Conservation (phyloP, 2,113 vertebrate species). For the Columba janthina region DNA sequence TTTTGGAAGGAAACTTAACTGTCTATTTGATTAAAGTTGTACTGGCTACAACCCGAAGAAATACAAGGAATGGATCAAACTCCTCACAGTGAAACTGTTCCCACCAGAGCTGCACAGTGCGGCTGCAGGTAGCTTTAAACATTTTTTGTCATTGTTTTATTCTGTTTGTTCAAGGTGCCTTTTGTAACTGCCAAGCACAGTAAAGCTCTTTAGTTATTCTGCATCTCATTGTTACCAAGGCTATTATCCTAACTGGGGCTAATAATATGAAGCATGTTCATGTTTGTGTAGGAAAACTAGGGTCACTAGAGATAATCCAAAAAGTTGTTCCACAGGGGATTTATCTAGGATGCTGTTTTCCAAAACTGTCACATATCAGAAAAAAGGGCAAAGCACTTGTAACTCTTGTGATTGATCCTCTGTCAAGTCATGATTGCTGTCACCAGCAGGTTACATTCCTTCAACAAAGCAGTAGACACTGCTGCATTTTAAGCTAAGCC, state of each 20-base stretch:
- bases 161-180: slow-evolving; percentile 30
- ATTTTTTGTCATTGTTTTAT: not conserved
- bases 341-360: slow-evolving; percentile 69
- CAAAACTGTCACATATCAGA: slow-evolving; percentile 55
- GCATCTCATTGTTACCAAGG: slow-evolving; percentile 21
- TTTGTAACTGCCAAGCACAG: slow-evolving; percentile 2
- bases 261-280: slow-evolving; percentile 10
- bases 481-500: slow-evolving; percentile 29
- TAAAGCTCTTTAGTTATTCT: slow-evolving; percentile 13
- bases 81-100: slow-evolving; percentile 8
- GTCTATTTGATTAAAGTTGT: not conserved
- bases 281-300: slow-evolving; percentile 56
- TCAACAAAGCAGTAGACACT: not conserved
- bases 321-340: slow-evolving; percentile 58
- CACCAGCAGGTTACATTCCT: slow-evolving; percentile 45
- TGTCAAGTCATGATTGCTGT: slow-evolving; percentile 60
- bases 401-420: slow-evolving; percentile 18
- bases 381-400: slow-evolving; percentile 56
- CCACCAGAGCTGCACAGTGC: not conserved
- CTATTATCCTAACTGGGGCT: slow-evolving; percentile 40
- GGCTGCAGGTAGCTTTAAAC: slow-evolving; percentile 31
- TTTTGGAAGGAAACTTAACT: slow-evolving; percentile 27
- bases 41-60: not conserved
- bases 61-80: not conserved
- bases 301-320: slow-evolving; percentile 71